These are phyloP conservation scores for Chrysina gloriosa DNA, from an alignment of 2,888 invertebrate genomes.

Conservation along the genomic window DNA sequence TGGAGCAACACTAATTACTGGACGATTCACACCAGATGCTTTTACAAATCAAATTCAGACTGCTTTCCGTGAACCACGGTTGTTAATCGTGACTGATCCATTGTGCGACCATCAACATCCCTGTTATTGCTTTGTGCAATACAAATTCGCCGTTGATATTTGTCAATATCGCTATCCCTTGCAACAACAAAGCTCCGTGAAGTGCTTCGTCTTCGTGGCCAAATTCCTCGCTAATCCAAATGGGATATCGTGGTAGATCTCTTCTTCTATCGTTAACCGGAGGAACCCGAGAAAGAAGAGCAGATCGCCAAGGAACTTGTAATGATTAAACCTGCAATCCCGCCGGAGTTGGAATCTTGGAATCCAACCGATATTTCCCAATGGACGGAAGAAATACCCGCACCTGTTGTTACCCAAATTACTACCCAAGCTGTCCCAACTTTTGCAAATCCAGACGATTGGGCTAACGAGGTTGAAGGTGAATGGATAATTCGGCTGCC, in stretches of 20 bases:
- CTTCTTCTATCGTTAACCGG: constrained; percentile 99
- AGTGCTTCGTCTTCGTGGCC: constrained; percentile 91
- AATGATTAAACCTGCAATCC: constrained; percentile 63
- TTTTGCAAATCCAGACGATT: constrained; percentile 61
- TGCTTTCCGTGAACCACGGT: constrained; percentile 97
- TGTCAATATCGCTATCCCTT: constrained; percentile 98
- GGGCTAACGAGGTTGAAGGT: constrained; percentile 68
- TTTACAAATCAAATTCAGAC: constrained; percentile 79
- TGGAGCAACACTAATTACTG: constrained; percentile 98
- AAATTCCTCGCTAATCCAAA: constrained; percentile 89
- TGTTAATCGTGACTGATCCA: constrained; percentile 96
- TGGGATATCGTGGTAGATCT: constrained; percentile 99
- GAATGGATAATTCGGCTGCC: constrained; percentile 67
- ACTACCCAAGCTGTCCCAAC: constrained; percentile 60
- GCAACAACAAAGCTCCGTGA: constrained; percentile 97
- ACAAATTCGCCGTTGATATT: constrained; percentile 97
- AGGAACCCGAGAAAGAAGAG: constrained; percentile 97
- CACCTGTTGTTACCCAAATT: constrained; percentile 57
- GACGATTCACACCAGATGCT: constrained; percentile 94
- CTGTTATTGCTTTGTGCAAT: constrained; percentile 98
- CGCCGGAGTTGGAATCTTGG: constrained; percentile 69
- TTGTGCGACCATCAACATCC: constrained; percentile 97
- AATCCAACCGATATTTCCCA: constrained; percentile 67
- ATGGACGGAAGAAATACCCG: constrained; percentile 65
- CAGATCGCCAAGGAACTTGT: constrained; percentile 84